phyloP scores from a whole-genome alignment of 2,113 vertebrate species.

The Austrofundulus limnaeus region DNA sequence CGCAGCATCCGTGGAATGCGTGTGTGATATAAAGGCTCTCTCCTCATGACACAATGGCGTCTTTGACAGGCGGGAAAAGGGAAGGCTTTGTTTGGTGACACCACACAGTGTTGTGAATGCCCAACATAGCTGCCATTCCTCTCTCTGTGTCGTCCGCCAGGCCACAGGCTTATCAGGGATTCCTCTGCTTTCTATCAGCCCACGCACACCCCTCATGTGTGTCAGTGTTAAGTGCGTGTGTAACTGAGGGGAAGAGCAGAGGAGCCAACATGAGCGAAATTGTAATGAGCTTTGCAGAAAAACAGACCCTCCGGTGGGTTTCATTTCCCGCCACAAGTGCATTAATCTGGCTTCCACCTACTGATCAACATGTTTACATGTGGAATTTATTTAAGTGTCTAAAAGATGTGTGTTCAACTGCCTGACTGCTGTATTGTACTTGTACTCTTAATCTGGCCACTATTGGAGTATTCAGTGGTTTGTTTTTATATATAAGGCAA shows the following conservation, averaged over 20 bases:
- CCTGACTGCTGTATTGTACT: no score
- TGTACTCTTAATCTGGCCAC: no score
- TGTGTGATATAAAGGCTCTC: conserved; percentile 89
- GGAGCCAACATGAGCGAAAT: conserved; percentile 62
- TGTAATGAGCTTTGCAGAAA: conserved; percentile 56
- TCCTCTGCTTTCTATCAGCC: conserved; percentile 79
- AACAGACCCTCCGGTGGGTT: conserved; percentile 54
- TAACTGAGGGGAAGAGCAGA: conserved; percentile 57
- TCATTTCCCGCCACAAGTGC: conserved; percentile 53
- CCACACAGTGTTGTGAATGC: conserved; percentile 97
- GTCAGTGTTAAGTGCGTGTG: conserved; percentile 63
- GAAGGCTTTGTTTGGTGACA: conserved; percentile 91
- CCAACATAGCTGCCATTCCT: conserved; percentile 91
- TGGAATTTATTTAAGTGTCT: no score
- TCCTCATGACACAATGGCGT: conserved; percentile 87
- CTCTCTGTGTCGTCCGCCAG: conserved; percentile 79
- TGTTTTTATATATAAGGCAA: no score
- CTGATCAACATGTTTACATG: not conserved
- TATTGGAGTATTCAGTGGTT: no score
- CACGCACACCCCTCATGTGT: conserved; percentile 62
- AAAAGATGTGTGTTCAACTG: no score
- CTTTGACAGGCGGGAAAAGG: conserved; percentile 95
- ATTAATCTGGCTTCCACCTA: conserved; percentile 45
- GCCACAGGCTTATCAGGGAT: conserved; percentile 80
- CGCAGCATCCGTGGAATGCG: conserved; percentile 90